phyloP scores from a whole-genome alignment of 2,888 invertebrate genomes.

The Tineola bisselliella region DNA sequence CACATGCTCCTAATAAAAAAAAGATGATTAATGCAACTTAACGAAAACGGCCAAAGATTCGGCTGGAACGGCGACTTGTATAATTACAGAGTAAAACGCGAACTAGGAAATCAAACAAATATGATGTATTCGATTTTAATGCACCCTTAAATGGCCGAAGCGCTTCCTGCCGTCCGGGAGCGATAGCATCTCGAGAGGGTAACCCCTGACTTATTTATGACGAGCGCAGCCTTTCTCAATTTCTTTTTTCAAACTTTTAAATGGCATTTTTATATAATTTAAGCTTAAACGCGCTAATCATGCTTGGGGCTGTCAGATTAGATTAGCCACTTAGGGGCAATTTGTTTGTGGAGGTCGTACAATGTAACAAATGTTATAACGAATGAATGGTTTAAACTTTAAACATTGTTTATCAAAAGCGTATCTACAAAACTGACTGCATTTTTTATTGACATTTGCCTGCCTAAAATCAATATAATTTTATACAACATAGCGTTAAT shows the following conservation, averaged over 20 bases:
- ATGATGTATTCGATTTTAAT: conserved; percentile 70
- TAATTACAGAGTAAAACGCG: conserved; percentile 66
- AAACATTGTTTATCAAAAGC: not conserved
- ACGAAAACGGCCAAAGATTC: conserved; percentile 57
- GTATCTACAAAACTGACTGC: not conserved
- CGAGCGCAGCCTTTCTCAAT: conserved; percentile 36
- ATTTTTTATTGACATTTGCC: not conserved
- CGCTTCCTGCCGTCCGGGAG: conserved; percentile 56
- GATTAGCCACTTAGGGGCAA: conserved; percentile 38
- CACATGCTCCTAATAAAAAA: conserved; percentile 60
- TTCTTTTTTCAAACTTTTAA: conserved; percentile 35
- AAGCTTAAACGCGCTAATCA: conserved; percentile 49
- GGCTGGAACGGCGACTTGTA: conserved; percentile 61
- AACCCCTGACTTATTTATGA: conserved; percentile 52
- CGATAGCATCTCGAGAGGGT: conserved; percentile 48
- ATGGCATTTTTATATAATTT: conserved; percentile 50
- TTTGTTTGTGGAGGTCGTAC: conserved; percentile 24
- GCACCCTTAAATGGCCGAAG: conserved; percentile 67
- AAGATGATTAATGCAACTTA: conserved; percentile 62
- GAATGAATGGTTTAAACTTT: not conserved
- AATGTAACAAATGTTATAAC: not conserved
- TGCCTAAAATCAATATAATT: not conserved
- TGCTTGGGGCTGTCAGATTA: conserved; percentile 38
- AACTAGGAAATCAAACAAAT: conserved; percentile 70
- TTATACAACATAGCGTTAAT: not conserved